Evolutionary conservation across 1,140 invertebrate species (phyloP).

Genomic region (Pomacea maculata): DNA sequence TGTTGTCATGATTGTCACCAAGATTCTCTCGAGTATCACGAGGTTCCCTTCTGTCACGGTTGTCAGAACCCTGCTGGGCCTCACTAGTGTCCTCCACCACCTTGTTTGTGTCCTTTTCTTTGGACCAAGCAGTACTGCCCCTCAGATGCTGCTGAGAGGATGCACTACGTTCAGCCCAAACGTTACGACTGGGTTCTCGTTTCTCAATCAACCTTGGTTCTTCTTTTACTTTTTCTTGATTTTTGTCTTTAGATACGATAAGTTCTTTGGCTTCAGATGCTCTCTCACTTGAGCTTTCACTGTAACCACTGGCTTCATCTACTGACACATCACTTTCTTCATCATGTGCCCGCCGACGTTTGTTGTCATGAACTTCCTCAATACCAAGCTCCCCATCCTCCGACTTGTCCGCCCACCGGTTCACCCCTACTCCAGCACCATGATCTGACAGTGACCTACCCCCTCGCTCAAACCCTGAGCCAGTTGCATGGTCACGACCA

Average conservation of each 20-base stretch:
- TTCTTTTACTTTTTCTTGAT: slow-evolving; percentile 24
- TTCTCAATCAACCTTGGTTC: slow-evolving; percentile 11
- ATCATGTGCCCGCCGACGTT: slow-evolving; percentile 48
- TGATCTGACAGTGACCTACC: slow-evolving; percentile 36
- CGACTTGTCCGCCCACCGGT: slow-evolving; percentile 31
- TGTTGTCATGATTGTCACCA: slow-evolving; percentile 16
- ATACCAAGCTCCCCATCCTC: slow-evolving; percentile 11
- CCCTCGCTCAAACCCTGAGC: slow-evolving; percentile 27
- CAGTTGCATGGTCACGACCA: slow-evolving; percentile 27
- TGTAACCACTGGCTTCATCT: slow-evolving; percentile 56
- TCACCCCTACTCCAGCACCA: slow-evolving; percentile 25
- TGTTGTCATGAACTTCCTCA: slow-evolving; percentile 18
- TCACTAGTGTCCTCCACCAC: background rate
- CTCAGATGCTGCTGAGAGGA: background rate
- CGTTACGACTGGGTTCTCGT: slow-evolving; percentile 19
- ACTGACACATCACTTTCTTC: slow-evolving; percentile 63
- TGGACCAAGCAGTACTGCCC: background rate
- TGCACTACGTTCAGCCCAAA: background rate
- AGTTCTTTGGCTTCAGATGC: slow-evolving; percentile 39
- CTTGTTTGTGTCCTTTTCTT: slow-evolving; percentile 10
- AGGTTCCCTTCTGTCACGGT: slow-evolving; percentile 25
- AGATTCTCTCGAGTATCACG: slow-evolving; percentile 25
- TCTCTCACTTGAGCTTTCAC: slow-evolving; percentile 44
- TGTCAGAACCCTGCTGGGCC: slow-evolving; percentile 5
- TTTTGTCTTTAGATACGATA: slow-evolving; percentile 12